Evolutionary conservation across 2,113 vertebrate genomes (phyloP).

Genomic region (Myotis davidii): DNA sequence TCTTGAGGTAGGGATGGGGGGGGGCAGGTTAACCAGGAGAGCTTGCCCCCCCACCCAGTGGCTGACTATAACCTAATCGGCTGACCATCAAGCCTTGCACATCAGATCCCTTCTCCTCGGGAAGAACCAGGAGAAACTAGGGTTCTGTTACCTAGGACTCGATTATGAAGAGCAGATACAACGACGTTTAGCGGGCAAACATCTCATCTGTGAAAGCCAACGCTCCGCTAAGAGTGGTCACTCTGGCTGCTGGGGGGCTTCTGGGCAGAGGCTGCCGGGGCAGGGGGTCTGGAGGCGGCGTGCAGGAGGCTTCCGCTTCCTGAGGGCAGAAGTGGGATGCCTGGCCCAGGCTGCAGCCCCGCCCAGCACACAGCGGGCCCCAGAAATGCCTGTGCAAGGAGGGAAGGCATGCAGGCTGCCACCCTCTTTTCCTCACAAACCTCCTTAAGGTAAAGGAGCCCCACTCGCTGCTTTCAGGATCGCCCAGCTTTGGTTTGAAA

Average conservation of each 20-base stretch:
- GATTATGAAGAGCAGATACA: fast-evolving
- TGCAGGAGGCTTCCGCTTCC: neutral
- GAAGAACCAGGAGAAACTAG: neutral
- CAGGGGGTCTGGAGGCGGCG: neutral
- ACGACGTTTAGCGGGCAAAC: fast-evolving
- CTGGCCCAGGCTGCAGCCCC: neutral
- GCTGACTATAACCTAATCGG: neutral
- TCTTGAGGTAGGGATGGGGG: fast-evolving
- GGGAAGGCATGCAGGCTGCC: neutral
- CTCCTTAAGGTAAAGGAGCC: neutral
- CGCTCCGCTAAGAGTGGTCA: neutral
- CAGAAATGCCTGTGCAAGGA: fast-evolving
- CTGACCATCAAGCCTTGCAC: no score
- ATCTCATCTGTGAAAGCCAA: fast-evolving
- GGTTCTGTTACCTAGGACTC: neutral
- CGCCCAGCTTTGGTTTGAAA: neutral
- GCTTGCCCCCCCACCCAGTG: no score
- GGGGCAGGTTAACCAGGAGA: neutral
- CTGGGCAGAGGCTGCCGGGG: fast-evolving
- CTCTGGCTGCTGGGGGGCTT: fast-evolving
- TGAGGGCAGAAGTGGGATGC: neutral
- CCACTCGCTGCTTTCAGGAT: neutral
- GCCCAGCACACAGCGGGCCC: neutral
- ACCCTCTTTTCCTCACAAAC: neutral
- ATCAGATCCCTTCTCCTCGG: neutral